These are phyloP conservation scores for Phylloscopus trochiloides DNA, from an alignment of 2,113 vertebrate genomes.

Conservation along the genomic window DNA sequence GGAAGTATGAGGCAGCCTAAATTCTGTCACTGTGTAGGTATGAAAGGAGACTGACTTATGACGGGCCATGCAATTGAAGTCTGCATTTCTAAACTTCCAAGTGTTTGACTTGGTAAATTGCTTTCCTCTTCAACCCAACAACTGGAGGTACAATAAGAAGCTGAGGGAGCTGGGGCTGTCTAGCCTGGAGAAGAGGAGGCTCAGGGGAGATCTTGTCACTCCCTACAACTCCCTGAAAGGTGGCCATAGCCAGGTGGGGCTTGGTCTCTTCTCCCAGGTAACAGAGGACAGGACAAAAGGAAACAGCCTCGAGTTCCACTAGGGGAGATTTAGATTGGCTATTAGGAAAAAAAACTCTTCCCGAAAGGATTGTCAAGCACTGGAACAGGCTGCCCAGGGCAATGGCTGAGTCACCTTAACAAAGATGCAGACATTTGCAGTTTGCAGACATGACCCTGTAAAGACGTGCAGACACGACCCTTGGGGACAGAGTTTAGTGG, in stretches of 20 bases:
- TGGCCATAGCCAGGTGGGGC: accelerated
- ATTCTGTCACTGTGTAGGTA: background rate
- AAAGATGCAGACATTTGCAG: accelerated
- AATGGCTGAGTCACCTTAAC: too few relatives aligned
- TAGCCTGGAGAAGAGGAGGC: background rate
- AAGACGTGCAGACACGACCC: background rate
- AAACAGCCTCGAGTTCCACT: background rate
- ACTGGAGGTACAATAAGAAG: background rate
- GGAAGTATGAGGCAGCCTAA: background rate
- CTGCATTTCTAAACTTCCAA: background rate
- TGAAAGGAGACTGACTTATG: background rate
- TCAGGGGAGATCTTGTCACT: background rate
- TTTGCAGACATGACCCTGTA: background rate
- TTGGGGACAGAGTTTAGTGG: background rate
- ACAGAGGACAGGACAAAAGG: background rate
- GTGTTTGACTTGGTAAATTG: background rate
- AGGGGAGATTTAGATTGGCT: background rate
- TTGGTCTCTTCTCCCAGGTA: background rate
- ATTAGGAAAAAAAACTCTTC: background rate
- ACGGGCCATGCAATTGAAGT: background rate
- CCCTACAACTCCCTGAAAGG: background rate
- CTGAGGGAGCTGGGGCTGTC: background rate
- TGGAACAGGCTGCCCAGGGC: background rate
- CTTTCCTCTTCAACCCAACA: background rate
- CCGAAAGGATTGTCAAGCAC: background rate